phyloP scores from a whole-genome alignment of 2,113 vertebrate species.

The Corythaixoides concolor region DNA sequence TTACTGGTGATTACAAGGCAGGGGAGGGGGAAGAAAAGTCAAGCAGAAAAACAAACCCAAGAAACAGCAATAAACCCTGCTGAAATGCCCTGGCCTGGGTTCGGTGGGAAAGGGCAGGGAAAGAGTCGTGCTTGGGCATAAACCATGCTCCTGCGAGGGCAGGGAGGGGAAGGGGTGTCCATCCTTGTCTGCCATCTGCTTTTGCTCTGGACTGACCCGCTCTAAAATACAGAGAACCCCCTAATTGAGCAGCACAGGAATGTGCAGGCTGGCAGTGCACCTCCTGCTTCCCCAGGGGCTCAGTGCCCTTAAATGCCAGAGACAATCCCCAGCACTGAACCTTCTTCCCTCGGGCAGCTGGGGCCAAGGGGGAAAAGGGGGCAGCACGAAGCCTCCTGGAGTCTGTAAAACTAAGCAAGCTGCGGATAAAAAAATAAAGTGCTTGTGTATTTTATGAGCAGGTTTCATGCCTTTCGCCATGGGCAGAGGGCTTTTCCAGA shows the following conservation, averaged over 20 bases:
- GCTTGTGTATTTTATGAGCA: not conserved
- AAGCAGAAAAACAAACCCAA: not conserved
- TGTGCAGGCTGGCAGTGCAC: not conserved
- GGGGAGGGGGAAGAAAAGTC: too few relatives aligned
- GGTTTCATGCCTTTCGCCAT: not conserved
- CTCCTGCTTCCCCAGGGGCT: not conserved
- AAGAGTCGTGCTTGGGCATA: not conserved
- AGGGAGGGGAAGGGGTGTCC: not conserved
- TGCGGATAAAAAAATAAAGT: not conserved
- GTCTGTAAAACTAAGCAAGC: not conserved
- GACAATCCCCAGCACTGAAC: not conserved
- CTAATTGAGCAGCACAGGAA: not conserved
- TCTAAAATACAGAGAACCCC: not conserved
- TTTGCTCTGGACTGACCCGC: not conserved
- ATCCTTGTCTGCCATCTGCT: not conserved
- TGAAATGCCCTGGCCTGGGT: not conserved
- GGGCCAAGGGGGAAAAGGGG: not conserved
- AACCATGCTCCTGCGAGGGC: not conserved
- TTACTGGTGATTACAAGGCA: conserved; percentile 21
- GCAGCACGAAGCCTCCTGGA: not conserved
- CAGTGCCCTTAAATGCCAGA: not conserved
- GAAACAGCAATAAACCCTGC: not conserved
- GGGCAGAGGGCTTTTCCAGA: not conserved
- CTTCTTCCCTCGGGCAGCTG: not conserved
- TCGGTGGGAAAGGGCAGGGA: conserved; percentile 6